These are phyloP conservation scores for Dasyurus viverrinus DNA, from an alignment of 2,113 vertebrate species.

Conservation along the genomic window DNA sequence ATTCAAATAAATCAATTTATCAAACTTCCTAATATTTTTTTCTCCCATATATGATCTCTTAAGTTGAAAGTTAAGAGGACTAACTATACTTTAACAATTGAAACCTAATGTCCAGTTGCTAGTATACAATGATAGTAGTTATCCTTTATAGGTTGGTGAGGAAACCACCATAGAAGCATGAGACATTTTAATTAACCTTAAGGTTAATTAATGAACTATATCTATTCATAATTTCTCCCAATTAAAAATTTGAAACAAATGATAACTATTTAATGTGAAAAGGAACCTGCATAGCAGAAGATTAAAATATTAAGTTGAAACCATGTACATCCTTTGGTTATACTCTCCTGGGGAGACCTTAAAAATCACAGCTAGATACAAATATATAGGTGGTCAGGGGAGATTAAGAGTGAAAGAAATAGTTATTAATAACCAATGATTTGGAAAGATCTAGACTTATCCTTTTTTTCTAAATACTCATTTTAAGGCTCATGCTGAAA, in stretches of 20 bases:
- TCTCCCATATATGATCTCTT: not conserved
- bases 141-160: not conserved
- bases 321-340: not conserved
- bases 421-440: too few species aligned
- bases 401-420: not conserved
- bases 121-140: not conserved
- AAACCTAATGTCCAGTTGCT: not conserved
- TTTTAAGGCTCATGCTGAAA: too few species aligned
- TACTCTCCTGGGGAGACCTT: not conserved
- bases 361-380: not conserved
- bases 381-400: not conserved
- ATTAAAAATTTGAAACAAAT: not conserved
- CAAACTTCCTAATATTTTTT: not conserved
- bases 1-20: too few species aligned
- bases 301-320: not conserved
- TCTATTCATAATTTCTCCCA: not conserved
- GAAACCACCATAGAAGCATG: not conserved
- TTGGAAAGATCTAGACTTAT: too few species aligned
- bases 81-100: not conserved
- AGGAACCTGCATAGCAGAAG: not conserved
- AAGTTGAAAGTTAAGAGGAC: not conserved
- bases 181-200: not conserved
- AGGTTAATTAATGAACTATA: not conserved
- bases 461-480: too few species aligned
- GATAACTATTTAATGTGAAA: not conserved